A percentile compares a stretch with the other conserved stretches of the same genome.
These are phyloP conservation scores for Sebastolobus alascanus DNA, from an alignment of 2,797 vertebrate species.

Conservation along the genomic window DNA sequence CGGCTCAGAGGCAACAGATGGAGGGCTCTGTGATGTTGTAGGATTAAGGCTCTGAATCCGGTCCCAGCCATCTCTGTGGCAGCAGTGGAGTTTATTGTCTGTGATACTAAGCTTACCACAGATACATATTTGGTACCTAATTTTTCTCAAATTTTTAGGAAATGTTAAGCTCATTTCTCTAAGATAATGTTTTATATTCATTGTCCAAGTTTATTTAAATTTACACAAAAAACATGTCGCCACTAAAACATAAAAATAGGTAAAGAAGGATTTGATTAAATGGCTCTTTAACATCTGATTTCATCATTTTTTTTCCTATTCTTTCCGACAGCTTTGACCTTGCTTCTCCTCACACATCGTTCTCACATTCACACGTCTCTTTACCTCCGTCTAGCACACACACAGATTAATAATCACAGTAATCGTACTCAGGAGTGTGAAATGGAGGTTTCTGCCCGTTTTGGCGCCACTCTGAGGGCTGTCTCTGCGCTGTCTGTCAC, in stretches of 20 bases:
- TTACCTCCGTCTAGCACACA: conserved; percentile 46
- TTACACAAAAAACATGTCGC: neutral
- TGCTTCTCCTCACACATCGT: conserved; percentile 32
- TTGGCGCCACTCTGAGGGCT: conserved; percentile 60
- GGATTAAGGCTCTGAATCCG: conserved; percentile 88
- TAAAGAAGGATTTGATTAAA: conserved; percentile 20
- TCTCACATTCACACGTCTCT: conserved; percentile 38
- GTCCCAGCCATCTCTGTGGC: conserved; percentile 85
- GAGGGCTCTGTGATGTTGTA: conserved; percentile 88
- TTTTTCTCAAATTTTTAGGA: conserved; percentile 22
- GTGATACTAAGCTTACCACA: conserved; percentile 81
- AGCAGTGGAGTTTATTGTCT: conserved; percentile 85
- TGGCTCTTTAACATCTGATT: conserved; percentile 15
- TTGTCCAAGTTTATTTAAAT: neutral
- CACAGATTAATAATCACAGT: conserved; percentile 62
- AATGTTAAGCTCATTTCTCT: conserved; percentile 21
- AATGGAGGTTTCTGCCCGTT: conserved; percentile 66
- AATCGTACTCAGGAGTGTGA: conserved; percentile 60
- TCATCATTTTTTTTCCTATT: conserved; percentile 24
- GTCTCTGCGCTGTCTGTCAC: conserved; percentile 68
- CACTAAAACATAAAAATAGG: neutral
- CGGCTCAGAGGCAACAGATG: conserved; percentile 89
- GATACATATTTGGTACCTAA: conserved; percentile 66
- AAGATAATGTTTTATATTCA: neutral
- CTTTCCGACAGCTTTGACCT: conserved; percentile 57